phyloP scores from a whole-genome alignment of 1,140 invertebrate genomes.

The Caerostris darwini region DNA sequence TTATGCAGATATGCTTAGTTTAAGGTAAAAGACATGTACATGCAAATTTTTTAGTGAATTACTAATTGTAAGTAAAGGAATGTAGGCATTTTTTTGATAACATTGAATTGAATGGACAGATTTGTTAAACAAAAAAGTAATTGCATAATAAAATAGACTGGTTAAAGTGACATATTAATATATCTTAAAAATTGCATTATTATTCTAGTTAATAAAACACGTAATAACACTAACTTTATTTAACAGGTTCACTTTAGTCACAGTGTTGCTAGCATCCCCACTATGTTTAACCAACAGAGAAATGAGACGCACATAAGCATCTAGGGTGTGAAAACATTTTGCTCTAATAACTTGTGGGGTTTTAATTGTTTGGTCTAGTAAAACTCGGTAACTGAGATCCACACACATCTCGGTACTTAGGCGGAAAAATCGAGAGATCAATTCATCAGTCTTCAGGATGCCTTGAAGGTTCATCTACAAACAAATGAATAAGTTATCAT shows the following conservation, averaged over 20 bases:
- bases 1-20: too few relatives aligned
- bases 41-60: too few relatives aligned
- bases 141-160: too few relatives aligned
- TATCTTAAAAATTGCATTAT: too few relatives aligned
- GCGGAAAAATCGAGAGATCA: conserved; percentile 98
- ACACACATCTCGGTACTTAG: conserved; percentile 98
- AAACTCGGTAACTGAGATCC: conserved; percentile 93
- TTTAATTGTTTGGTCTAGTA: conserved; percentile 80
- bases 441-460: conserved; percentile 97
- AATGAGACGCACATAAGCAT: conserved; percentile 96
- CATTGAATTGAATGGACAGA: too few relatives aligned
- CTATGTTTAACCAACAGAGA: conserved; percentile 97
- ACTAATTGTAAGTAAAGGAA: too few relatives aligned
- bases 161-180: too few relatives aligned
- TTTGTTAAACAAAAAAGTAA: too few relatives aligned
- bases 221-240: conserved; percentile 89
- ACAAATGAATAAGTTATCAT: too few relatives aligned
- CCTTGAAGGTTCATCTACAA: conserved; percentile 96
- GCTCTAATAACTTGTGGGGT: conserved; percentile 86
- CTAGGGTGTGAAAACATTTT: conserved; percentile 97
- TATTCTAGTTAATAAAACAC: too few relatives aligned
- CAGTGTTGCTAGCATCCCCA: conserved; percentile 92
- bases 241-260: conserved; percentile 97
- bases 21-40: too few relatives aligned
- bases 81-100: too few relatives aligned